Evolutionary conservation across 1,140 invertebrate species (phyloP), one percentile per base, ranked within the genome.

Genomic region (Stegodyphus mimosarum): DNA sequence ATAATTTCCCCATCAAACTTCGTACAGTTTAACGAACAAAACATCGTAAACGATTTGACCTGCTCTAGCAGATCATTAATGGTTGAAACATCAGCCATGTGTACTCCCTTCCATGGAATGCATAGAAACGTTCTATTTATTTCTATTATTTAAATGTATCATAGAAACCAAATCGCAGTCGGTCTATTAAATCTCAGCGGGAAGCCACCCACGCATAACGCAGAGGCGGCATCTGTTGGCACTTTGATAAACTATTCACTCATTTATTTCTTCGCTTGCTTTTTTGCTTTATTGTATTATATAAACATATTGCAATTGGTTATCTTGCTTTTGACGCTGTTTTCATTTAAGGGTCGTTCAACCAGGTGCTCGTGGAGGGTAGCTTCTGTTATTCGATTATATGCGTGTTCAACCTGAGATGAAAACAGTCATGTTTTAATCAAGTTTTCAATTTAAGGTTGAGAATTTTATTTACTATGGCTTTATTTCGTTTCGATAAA

Each of bases 191-290:
- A 79, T 33, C 71, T 83, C 17, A 83, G 70, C 33, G 53, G 49
- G 6, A 50, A n/a, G 33, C n/a, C 10, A 11, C 79, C 79, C 55
- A 83, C 79, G 63, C 71, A 72, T 18, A 7, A 15, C 15, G 70
- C 18, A 73, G 70, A 83, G 79, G 79, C 79, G 79, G 71, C 79
- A 71, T 73, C 71, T 74, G n/a, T 55, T 83, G 71, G 69, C 79
- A 83, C 9, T 64, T 60, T 83, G 79, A 83, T 53, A 74, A 83
- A 83, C 51, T 83, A 83, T 67, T 70, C 48, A 6, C 71, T 83
- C 79, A 83, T 83, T 83, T 73, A 83, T 83, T 83, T 83, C 33
- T 3, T 33, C n/a, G 2, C 48, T 51, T 60, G 11, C 13, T 73
- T 15, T 50, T 71, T 55, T 64, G 9, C 33, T 64, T n/a, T 50